These are phyloP conservation scores for Gasteruption jaculator DNA, from an alignment of 2,888 invertebrate genomes.

Conservation along the genomic window DNA sequence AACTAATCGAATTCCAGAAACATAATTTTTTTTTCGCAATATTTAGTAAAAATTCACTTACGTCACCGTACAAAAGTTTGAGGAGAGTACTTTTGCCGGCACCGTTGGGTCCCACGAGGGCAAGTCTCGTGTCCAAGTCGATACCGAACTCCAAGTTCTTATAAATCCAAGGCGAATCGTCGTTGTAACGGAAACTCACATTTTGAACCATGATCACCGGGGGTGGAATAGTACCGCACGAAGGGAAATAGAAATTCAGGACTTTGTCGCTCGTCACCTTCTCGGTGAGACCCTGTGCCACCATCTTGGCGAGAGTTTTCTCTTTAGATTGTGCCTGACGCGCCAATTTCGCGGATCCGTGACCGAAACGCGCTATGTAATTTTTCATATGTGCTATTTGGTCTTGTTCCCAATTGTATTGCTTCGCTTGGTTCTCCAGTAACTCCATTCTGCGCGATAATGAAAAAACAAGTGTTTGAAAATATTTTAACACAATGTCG, in stretches of 20 bases:
- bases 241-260: constrained; percentile 90
- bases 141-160: constrained; percentile 98
- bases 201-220: constrained; percentile 99
- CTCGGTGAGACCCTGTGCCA: constrained; percentile 94
- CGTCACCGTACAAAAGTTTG: constrained; percentile 92
- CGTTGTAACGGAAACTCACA: constrained; percentile 91
- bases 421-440: constrained; percentile 97
- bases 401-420: constrained; percentile 99
- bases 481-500: no score
- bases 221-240: constrained; percentile 94
- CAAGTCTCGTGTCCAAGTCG: constrained; percentile 92
- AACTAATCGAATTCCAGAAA: constrained; percentile 2
- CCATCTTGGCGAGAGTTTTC: constrained; percentile 99
- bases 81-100: constrained; percentile 98
- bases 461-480: no score
- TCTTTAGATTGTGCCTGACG: constrained; percentile 99
- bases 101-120: constrained; percentile 96
- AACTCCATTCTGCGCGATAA: constrained; percentile 85
- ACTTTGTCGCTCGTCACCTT: constrained; percentile 88
- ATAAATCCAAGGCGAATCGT: constrained; percentile 86
- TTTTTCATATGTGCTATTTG: constrained; percentile 99
- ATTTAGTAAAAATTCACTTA: constrained; percentile 51
- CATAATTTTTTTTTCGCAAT: not conserved
- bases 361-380: constrained; percentile 98
- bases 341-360: constrained; percentile 97